These are phyloP conservation scores for Ciona savignyi DNA, from an alignment of 23 tunicate species.

Conservation along the genomic window DNA sequence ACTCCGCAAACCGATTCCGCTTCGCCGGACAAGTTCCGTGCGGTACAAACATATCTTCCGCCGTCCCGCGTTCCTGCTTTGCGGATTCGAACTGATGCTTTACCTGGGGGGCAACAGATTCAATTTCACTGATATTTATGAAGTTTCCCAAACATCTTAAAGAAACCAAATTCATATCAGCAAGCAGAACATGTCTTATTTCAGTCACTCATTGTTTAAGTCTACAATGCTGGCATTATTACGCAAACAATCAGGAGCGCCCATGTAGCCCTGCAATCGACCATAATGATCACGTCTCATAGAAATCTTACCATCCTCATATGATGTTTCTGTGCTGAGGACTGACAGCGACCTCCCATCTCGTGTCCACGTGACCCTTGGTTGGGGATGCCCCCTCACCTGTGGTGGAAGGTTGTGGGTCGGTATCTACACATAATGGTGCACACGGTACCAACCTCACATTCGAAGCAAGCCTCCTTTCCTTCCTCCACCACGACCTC, in stretches of 20 bases:
- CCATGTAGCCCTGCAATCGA: too few relatives aligned
- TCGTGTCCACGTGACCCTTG: conserved; percentile 91
- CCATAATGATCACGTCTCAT: too few relatives aligned
- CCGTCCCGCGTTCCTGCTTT: conserved; percentile 71
- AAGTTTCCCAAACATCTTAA: too few relatives aligned
- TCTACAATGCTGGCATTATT: too few relatives aligned
- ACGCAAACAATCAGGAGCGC: too few relatives aligned
- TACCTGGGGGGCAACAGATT: conserved; percentile 53
- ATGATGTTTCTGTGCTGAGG: conserved; percentile 85
- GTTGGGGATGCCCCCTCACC: conserved; percentile 95
- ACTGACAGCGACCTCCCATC: conserved; percentile 84
- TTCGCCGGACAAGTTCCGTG: conserved; percentile 85
- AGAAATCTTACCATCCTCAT: conserved; percentile 66
- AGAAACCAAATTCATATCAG: too few relatives aligned
- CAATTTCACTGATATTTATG: too few relatives aligned
- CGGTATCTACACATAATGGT: too few relatives aligned
- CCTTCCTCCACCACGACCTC: conserved; percentile 53
- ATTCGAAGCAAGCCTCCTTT: conserved; percentile 49
- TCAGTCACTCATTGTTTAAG: too few relatives aligned
- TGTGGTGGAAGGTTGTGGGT: too few relatives aligned
- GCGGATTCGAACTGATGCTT: conserved; percentile 73
- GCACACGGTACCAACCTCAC: too few relatives aligned
- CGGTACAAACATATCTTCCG: conserved; percentile 82
- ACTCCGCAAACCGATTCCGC: conserved; percentile 66
- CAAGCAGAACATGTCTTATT: too few relatives aligned